Evolutionary conservation across 1,140 invertebrate genomes (phyloP).

Genomic region (Liolophura sinensis): DNA sequence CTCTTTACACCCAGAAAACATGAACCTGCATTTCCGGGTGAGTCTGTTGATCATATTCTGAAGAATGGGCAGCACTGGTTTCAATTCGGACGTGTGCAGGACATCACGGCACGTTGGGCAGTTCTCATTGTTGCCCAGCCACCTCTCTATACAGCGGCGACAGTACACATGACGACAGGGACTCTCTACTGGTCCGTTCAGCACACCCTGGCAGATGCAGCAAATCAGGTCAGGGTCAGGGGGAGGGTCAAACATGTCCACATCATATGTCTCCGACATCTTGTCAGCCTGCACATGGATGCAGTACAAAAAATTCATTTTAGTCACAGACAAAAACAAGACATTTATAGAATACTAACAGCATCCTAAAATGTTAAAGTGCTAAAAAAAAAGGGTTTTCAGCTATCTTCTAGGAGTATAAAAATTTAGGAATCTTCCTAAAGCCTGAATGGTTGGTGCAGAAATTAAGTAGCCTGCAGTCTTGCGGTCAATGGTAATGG

Average conservation of each 20-base stretch:
- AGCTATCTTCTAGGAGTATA: too few relatives aligned
- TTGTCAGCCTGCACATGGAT: too few relatives aligned
- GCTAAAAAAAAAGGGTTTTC: too few relatives aligned
- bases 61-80: slow-evolving; percentile 44
- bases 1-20: slow-evolving; percentile 32
- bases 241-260: slow-evolving; percentile 41
- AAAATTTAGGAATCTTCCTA: too few relatives aligned
- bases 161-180: slow-evolving; percentile 52
- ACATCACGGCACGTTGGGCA: slow-evolving; percentile 45
- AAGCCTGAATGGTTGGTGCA: too few relatives aligned
- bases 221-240: slow-evolving; percentile 49
- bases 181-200: slow-evolving; percentile 41
- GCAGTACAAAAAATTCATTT: too few relatives aligned
- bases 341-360: too few relatives aligned
- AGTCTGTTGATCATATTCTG: slow-evolving; percentile 49
- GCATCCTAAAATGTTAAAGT: too few relatives aligned
- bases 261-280: slow-evolving; percentile 27
- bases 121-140: slow-evolving; percentile 31
- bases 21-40: slow-evolving; percentile 32
- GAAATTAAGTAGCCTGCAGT: too few relatives aligned
- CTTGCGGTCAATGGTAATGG: too few relatives aligned
- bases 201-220: slow-evolving; percentile 49
- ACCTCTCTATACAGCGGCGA: slow-evolving; percentile 41
- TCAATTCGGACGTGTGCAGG: slow-evolving; percentile 24
- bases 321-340: too few relatives aligned